Evolutionary conservation across 2,113 vertebrate genomes (phyloP).

Genomic region (Syngnathus floridae): DNA sequence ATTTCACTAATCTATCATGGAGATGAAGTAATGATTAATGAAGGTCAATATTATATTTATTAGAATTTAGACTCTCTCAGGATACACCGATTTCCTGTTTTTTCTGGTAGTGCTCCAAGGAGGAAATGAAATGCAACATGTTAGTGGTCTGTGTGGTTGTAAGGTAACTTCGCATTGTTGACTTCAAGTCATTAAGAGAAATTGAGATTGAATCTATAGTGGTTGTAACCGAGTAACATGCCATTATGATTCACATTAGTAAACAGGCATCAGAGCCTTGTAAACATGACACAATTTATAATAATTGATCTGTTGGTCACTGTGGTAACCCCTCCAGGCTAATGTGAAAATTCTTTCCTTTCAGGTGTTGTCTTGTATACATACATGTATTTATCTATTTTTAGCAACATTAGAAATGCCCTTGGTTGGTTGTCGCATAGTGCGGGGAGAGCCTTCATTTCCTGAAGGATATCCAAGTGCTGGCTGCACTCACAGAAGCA

Average conservation of each 20-base stretch:
- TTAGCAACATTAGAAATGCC: neutral
- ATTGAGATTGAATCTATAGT: neutral
- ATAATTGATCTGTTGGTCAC: neutral
- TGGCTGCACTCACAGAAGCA: conserved; percentile 14
- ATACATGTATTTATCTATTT: neutral
- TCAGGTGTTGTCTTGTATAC: neutral
- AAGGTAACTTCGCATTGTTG: neutral
- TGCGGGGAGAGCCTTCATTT: conserved; percentile 5
- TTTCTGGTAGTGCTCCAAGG: neutral
- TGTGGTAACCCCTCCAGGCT: neutral
- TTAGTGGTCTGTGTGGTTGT: neutral
- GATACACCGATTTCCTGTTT: neutral
- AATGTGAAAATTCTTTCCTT: neutral
- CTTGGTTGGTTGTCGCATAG: neutral
- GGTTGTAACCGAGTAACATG: neutral
- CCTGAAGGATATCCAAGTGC: conserved; percentile 13
- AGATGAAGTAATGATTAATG: neutral
- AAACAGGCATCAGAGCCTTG: neutral
- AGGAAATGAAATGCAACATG: neutral
- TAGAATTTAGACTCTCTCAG: neutral
- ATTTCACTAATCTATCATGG: neutral
- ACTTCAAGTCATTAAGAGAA: neutral
- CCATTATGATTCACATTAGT: neutral
- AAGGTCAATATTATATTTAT: neutral
- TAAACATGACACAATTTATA: neutral